Conservation (phyloP, 2,113 vertebrate species). For the Sapajus apella region DNA sequence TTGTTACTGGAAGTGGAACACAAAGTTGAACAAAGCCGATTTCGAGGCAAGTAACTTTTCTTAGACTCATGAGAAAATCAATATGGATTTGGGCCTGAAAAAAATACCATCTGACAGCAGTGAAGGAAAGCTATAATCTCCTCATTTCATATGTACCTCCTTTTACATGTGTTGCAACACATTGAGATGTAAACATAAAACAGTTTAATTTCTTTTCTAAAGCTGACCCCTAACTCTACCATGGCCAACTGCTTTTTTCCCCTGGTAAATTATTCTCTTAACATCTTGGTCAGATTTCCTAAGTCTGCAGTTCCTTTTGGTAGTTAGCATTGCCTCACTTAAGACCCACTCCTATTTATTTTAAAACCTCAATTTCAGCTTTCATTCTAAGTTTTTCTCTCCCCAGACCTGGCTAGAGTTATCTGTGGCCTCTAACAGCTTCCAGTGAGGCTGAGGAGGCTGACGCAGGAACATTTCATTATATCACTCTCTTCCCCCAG, state of each 20-base stretch:
- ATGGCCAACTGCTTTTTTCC: not conserved
- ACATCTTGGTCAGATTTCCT: not conserved
- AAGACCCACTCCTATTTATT: not conserved
- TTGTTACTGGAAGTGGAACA: not conserved
- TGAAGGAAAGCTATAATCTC: not conserved
- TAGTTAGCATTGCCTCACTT: not conserved
- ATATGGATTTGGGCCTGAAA: not conserved
- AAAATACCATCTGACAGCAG: constrained; percentile 43
- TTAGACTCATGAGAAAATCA: constrained; percentile 55
- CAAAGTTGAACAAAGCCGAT: constrained; percentile 16
- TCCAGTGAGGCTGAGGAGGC: not conserved
- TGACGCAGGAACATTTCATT: not conserved
- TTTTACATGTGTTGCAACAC: not conserved
- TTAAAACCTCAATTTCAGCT: constrained; percentile 16
- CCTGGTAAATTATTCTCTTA: not conserved
- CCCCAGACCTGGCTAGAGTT: not conserved
- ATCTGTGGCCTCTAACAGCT: not conserved
- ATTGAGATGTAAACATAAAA: not conserved
- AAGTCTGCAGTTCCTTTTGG: not conserved
- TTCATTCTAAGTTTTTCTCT: not conserved
- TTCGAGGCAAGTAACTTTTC: constrained; percentile 36
- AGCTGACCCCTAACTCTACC: not conserved
- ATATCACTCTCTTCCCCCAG: not conserved
- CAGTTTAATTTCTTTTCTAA: not conserved
- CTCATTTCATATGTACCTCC: not conserved